Conservation (phyloP, 1,140 invertebrate species). For the Trinorchestia longiramus region DNA sequence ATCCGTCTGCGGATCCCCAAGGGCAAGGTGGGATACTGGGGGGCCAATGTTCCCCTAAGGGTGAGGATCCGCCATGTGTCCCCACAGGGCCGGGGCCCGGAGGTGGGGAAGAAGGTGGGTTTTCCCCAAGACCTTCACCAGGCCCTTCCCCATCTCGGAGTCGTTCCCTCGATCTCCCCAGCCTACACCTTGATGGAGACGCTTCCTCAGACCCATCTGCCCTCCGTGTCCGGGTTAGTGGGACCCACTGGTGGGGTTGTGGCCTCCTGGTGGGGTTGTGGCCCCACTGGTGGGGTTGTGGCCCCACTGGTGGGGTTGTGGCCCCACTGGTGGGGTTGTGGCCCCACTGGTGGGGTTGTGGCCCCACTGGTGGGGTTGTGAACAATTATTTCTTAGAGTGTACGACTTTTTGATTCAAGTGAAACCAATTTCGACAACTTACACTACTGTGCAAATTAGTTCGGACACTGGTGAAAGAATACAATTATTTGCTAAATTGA, state of each 20-base stretch:
- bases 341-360: background rate
- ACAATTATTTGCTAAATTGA: too few relatives aligned
- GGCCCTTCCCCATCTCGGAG: conserved; percentile 30
- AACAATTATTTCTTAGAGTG: too few relatives aligned
- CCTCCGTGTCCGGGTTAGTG: background rate
- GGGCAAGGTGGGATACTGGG: background rate
- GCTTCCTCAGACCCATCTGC: background rate
- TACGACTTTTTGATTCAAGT: too few relatives aligned
- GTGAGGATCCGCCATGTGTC: conserved; percentile 3
- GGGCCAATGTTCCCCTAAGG: background rate
- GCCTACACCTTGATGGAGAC: conserved; percentile 5
- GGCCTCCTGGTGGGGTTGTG: too few relatives aligned
- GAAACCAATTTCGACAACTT: too few relatives aligned
- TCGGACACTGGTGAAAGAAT: too few relatives aligned
- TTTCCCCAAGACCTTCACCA: conserved; percentile 18
- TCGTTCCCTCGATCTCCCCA: conserved; percentile 9
- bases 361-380: background rate
- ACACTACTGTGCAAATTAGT: too few relatives aligned
- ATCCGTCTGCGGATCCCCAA: background rate
- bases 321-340: background rate
- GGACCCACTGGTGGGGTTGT: background rate
- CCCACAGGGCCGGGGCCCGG: conserved; percentile 18
- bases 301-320: background rate
- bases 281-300: background rate
- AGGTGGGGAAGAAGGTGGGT: background rate